These are phyloP conservation scores for Exocentrus adspersus DNA, from an alignment of 2,888 invertebrate genomes.

Conservation along the genomic window DNA sequence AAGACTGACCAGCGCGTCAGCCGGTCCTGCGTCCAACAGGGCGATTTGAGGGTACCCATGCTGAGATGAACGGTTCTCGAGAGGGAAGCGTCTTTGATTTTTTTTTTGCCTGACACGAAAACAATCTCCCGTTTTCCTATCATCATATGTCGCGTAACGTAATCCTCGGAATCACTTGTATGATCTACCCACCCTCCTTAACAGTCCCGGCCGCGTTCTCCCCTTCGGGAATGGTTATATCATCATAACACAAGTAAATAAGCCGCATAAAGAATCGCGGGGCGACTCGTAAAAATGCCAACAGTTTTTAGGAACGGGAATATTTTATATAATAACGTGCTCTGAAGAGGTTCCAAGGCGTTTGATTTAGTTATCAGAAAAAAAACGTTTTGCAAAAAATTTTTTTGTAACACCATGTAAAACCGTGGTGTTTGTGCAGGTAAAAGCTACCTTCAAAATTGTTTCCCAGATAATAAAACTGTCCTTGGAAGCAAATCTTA, in stretches of 20 bases:
- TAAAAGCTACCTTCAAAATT: too few species aligned
- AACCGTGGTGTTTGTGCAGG: too few species aligned
- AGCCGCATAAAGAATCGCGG: neutral
- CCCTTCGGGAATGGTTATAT: neutral
- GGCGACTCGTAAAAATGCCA: conserved; percentile 1
- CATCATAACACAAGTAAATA: neutral
- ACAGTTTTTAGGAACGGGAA: neutral
- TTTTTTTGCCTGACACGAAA: too few species aligned
- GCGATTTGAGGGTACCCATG: conserved; percentile 29
- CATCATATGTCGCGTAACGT: too few species aligned
- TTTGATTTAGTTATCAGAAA: too few species aligned
- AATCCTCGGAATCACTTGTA: too few species aligned
- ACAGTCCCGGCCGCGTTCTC: neutral
- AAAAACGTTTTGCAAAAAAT: too few species aligned
- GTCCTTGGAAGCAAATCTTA: too few species aligned
- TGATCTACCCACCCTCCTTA: neutral
- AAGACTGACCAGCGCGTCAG: conserved; percentile 5
- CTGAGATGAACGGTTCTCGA: conserved; percentile 25
- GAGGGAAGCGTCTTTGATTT: too few species aligned
- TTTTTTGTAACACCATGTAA: too few species aligned
- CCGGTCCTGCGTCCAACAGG: conserved; percentile 23
- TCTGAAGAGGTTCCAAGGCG: neutral
- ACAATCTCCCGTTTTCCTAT: too few species aligned
- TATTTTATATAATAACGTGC: neutral
- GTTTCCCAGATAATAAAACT: too few species aligned